Conservation (phyloP, 2,797 vertebrate species). For the Uromys caudimaculatus region DNA sequence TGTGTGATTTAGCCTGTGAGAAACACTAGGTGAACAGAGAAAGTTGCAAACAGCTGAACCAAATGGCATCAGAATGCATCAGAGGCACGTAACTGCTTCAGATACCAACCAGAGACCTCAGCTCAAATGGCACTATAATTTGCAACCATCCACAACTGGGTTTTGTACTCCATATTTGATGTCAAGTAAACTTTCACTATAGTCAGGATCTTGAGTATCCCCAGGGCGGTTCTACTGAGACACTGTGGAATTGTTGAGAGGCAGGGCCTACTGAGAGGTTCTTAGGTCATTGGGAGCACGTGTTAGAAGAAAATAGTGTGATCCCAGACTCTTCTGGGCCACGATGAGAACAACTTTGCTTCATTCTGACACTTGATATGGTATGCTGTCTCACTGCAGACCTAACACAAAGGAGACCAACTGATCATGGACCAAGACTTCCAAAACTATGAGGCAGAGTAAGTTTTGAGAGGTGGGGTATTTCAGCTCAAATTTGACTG, state of each 20-base stretch:
- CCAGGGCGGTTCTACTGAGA: background rate
- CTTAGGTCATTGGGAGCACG: background rate
- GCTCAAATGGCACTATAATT: background rate
- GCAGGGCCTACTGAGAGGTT: too few species aligned
- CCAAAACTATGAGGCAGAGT: background rate
- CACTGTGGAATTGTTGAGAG: background rate
- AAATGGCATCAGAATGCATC: background rate
- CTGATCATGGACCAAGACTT: background rate
- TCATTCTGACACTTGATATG: too few species aligned
- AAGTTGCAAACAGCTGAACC: background rate
- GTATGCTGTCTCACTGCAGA: background rate
- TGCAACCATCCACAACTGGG: background rate
- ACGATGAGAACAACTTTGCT: background rate
- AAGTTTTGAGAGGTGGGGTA: background rate
- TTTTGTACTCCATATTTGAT: background rate
- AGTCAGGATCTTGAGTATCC: background rate
- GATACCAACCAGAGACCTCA: too few species aligned
- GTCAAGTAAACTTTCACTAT: background rate
- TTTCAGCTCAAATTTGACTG: background rate
- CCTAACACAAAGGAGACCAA: background rate
- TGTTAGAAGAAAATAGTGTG: background rate
- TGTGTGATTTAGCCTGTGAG: background rate
- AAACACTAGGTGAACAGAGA: background rate
- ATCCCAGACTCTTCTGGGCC: background rate
- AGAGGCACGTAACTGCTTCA: rapidly evolving